A percentile compares a stretch with the other conserved stretches of the same genome.
Evolutionary conservation across 2,797 vertebrate species (phyloP).

Genomic region (Furcifer pardalis): DNA sequence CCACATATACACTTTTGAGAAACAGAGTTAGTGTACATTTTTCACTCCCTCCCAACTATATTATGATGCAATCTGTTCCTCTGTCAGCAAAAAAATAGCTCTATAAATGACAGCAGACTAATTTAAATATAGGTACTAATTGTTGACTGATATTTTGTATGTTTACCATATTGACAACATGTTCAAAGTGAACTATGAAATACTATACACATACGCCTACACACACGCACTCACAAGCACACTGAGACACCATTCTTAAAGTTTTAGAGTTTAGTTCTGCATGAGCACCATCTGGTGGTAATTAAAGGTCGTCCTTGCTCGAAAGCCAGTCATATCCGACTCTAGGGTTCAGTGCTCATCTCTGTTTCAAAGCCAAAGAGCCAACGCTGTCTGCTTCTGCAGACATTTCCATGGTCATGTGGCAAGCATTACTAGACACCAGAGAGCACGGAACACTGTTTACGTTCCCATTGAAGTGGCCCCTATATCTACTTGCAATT

Average conservation of each 20-base stretch:
- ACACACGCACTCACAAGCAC: background rate
- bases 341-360: no score
- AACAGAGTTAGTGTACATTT: background rate
- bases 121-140: background rate
- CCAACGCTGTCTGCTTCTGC: no score
- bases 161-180: background rate
- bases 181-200: background rate
- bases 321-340: no score
- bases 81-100: background rate
- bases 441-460: no score
- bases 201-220: background rate
- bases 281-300: slow-evolving; percentile 18
- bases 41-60: background rate
- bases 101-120: background rate
- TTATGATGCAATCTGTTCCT: background rate
- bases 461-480: no score
- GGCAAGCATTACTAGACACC: no score
- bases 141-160: background rate
- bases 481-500: no score
- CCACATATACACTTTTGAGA: background rate
- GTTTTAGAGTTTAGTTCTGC: rapidly evolving
- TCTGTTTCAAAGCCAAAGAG: no score
- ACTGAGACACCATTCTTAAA: background rate
- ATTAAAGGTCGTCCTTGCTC: no score
- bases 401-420: no score